Evolutionary conservation across 1,140 invertebrate species (phyloP).

Genomic region (Plectrocnemia conspersa): DNA sequence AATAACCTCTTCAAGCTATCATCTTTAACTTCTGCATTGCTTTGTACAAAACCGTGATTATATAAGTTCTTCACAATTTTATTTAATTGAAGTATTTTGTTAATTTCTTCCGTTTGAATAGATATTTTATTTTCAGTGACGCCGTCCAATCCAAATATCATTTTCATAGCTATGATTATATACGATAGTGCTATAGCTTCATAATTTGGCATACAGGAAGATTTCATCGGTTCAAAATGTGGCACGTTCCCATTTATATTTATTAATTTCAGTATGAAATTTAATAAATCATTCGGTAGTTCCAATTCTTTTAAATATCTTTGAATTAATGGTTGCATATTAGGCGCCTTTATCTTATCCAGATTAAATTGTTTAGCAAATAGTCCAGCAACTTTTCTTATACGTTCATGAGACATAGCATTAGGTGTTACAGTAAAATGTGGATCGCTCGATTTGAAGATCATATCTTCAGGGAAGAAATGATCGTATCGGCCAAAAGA

Average conservation of each 20-base stretch:
- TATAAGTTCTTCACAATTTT: background rate
- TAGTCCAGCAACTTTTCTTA: constrained; percentile 9
- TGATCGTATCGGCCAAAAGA: constrained; percentile 52
- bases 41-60: background rate
- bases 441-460: constrained; percentile 21
- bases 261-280: constrained; percentile 44
- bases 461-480: constrained; percentile 54
- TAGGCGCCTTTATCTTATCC: constrained; percentile 43
- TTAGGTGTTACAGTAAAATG: constrained; percentile 7
- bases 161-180: constrained; percentile 59
- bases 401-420: constrained; percentile 8
- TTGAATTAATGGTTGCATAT: constrained; percentile 44
- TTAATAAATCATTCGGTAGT: constrained; percentile 39
- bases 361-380: constrained; percentile 22
- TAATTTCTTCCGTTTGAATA: constrained; percentile 47
- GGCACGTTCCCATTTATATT: constrained; percentile 39
- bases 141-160: constrained; percentile 60
- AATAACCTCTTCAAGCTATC: constrained; percentile 46
- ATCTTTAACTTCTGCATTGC: constrained; percentile 26
- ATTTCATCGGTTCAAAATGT: constrained; percentile 38
- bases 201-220: constrained; percentile 49
- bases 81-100: constrained; percentile 39
- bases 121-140: constrained; percentile 58
- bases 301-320: constrained; percentile 33
- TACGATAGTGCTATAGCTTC: constrained; percentile 59